phyloP scores from a whole-genome alignment of 2,888 invertebrate genomes.

The Anoplius nigerrimus region DNA sequence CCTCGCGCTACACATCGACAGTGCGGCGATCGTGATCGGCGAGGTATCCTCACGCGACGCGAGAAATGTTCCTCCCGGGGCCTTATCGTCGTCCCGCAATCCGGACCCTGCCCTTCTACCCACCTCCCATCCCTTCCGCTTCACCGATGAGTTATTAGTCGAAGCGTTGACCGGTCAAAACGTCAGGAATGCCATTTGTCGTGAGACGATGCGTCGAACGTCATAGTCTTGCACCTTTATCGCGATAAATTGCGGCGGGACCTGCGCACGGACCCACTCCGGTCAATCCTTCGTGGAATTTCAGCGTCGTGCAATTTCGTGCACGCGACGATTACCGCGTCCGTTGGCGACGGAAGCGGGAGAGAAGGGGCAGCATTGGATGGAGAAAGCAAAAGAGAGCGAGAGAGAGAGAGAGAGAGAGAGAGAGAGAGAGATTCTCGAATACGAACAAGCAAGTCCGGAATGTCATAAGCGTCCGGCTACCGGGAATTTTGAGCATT shows the following conservation, averaged over 20 bases:
- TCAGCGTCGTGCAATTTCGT: slow-evolving; percentile 63
- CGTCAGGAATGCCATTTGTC: slow-evolving; percentile 54
- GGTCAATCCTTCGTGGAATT: slow-evolving; percentile 62
- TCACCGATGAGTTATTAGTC: slow-evolving; percentile 39
- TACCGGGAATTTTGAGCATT: slow-evolving; percentile 58
- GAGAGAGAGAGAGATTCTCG: not conserved
- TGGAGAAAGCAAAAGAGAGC: not conserved
- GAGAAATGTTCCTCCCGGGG: slow-evolving; percentile 1
- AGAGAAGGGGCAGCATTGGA: not conserved
- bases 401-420: not conserved
- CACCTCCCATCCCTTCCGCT: no score
- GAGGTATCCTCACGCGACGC: slow-evolving; percentile 6
- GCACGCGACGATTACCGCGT: slow-evolving; percentile 62
- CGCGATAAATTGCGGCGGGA: slow-evolving; percentile 51
- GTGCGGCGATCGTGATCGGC: not conserved
- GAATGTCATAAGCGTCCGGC: slow-evolving; percentile 60
- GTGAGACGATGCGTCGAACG: slow-evolving; percentile 33
- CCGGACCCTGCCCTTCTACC: no score
- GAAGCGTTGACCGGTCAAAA: slow-evolving; percentile 26
- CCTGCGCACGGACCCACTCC: slow-evolving; percentile 10
- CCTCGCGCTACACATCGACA: not conserved
- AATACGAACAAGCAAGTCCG: slow-evolving; percentile 47
- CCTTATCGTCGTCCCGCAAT: slow-evolving; percentile 2
- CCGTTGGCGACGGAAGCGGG: slow-evolving; percentile 9
- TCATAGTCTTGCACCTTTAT: slow-evolving; percentile 58